These are phyloP conservation scores for Pseudomyrmex dendroicus DNA, from an alignment of 1,140 invertebrate genomes.

Conservation along the genomic window DNA sequence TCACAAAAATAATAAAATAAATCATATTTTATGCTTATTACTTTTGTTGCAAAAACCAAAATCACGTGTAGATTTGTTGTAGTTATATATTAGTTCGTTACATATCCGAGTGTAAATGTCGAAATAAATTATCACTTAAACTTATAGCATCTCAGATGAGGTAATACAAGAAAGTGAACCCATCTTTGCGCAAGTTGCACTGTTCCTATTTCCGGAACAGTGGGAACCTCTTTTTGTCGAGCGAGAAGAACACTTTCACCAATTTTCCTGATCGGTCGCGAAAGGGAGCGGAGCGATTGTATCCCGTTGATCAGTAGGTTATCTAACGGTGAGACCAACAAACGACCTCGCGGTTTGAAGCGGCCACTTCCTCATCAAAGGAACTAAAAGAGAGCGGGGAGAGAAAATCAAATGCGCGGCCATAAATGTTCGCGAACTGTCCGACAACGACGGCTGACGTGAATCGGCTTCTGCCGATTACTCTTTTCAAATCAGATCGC, in stretches of 20 bases:
- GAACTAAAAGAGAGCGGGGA: constrained; percentile 38
- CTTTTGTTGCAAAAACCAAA: background rate
- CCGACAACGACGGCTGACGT: constrained; percentile 19
- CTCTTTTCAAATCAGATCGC: constrained; percentile 74
- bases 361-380: constrained; percentile 29
- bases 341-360: constrained; percentile 58
- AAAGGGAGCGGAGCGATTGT: constrained; percentile 24
- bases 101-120: background rate
- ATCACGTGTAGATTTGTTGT: no score
- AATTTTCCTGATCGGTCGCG: constrained; percentile 68
- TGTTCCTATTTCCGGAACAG: constrained; percentile 72
- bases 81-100: no score
- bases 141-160: background rate
- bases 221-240: constrained; percentile 63
- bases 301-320: constrained; percentile 62
- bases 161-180: constrained; percentile 77
- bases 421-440: constrained; percentile 25
- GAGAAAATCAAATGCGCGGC: constrained; percentile 51
- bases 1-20: background rate
- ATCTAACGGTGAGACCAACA: constrained; percentile 75
- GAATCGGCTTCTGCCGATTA: constrained; percentile 77
- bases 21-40: background rate
- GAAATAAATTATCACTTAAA: background rate
- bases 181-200: constrained; percentile 56
- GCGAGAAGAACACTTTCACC: constrained; percentile 77